These are phyloP conservation scores for Eilema sororculum DNA, from an alignment of 2,888 invertebrate genomes.

Conservation along the genomic window DNA sequence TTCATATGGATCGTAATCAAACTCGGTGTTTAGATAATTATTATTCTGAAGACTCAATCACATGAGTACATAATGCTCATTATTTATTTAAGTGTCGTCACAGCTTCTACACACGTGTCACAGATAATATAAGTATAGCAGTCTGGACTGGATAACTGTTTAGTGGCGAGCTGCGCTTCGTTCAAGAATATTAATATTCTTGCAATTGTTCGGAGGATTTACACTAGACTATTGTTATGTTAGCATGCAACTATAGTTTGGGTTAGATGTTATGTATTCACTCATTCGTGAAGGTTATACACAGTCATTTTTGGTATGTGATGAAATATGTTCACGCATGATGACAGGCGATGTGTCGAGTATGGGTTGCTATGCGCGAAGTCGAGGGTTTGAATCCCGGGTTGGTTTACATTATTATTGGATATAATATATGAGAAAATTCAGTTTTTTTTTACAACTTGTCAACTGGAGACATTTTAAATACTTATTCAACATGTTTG, in stretches of 20 bases:
- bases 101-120: conserved; percentile 40
- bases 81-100: conserved; percentile 44
- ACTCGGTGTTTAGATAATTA: conserved; percentile 13
- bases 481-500: neutral
- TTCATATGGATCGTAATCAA: conserved; percentile 6
- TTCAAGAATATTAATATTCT: conserved; percentile 42
- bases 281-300: conserved; percentile 1
- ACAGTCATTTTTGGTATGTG: neutral
- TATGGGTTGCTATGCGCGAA: neutral
- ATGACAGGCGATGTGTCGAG: neutral
- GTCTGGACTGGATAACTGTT: conserved; percentile 49
- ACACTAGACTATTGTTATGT: conserved; percentile 21
- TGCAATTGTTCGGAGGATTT: conserved; percentile 28
- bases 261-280: conserved; percentile 6
- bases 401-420: neutral
- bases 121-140: conserved; percentile 27
- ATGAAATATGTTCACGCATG: neutral
- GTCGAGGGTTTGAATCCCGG: neutral
- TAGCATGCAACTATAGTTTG: neutral
- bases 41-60: conserved; percentile 29
- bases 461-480: neutral
- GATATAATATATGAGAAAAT: too few species aligned
- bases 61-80: conserved; percentile 35
- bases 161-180: conserved; percentile 6
- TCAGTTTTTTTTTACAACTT: too few species aligned